Evolutionary conservation across 2,888 invertebrate species (phyloP).

Genomic region (Troides helena): DNA sequence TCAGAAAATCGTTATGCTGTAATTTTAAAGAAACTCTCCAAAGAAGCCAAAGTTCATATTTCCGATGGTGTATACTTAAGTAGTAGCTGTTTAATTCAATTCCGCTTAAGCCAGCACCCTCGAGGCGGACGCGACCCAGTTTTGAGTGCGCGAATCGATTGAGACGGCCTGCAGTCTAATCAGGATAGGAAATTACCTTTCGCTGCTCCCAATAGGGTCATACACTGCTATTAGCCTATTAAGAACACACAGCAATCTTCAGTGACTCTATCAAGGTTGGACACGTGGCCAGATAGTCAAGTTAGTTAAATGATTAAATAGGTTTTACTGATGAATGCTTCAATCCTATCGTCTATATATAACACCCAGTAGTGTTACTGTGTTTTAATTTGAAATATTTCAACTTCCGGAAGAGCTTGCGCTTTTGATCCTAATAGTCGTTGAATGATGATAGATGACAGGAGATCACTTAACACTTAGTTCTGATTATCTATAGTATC

Average conservation of each 20-base stretch:
- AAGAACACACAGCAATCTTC: conserved; percentile 11
- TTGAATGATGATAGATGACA: too few species aligned
- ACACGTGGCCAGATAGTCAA: too few species aligned
- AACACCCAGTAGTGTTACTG: too few species aligned
- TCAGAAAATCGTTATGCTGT: background rate
- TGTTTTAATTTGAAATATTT: too few species aligned
- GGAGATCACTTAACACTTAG: too few species aligned
- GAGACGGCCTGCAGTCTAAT: conserved; percentile 50
- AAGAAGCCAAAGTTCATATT: background rate
- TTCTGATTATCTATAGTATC: too few species aligned
- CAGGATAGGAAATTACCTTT: conserved; percentile 48
- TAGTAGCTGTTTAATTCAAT: conserved; percentile 23
- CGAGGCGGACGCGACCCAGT: conserved; percentile 39
- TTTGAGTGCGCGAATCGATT: conserved; percentile 49
- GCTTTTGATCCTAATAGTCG: too few species aligned
- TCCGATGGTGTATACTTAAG: conserved; percentile 9
- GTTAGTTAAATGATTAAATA: too few species aligned
- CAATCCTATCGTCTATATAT: too few species aligned
- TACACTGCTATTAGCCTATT: conserved; percentile 18
- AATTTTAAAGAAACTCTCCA: background rate
- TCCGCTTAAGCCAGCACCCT: conserved; percentile 15
- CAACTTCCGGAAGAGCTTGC: too few species aligned
- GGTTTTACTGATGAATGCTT: too few species aligned
- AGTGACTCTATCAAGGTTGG: background rate
- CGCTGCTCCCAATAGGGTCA: conserved; percentile 33